phyloP scores from a whole-genome alignment of 2,888 invertebrate genomes.

The Seira musarum region DNA sequence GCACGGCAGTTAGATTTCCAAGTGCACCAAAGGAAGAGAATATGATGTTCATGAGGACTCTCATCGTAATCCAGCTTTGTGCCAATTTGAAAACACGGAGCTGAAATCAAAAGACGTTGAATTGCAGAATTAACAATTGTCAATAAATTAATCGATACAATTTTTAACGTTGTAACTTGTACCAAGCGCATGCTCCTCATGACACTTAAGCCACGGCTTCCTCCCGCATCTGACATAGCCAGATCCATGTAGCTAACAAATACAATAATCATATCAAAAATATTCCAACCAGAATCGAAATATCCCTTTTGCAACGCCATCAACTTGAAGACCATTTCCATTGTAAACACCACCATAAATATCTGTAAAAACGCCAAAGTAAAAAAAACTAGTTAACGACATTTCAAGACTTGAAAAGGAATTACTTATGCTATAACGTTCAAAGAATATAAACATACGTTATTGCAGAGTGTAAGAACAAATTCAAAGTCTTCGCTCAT shows the following conservation, averaged over 20 bases:
- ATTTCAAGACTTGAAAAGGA: no score
- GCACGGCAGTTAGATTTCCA: slow-evolving; percentile 94
- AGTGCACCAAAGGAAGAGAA: slow-evolving; percentile 96
- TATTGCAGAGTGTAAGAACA: no score
- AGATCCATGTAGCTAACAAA: slow-evolving; percentile 93
- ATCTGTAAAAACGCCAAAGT: no score
- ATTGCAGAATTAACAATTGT: no score
- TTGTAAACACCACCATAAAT: slow-evolving; percentile 95
- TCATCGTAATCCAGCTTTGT: slow-evolving; percentile 98
- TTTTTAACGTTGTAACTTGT: slow-evolving; percentile 52
- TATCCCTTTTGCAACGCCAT: slow-evolving; percentile 87
- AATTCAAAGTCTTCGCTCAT: no score
- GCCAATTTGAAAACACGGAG: slow-evolving; percentile 94
- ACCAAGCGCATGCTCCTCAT: slow-evolving; percentile 88
- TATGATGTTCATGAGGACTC: slow-evolving; percentile 95
- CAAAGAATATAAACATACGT: no score
- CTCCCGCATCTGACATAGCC: slow-evolving; percentile 72
- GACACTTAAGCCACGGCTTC: background rate
- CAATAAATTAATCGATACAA: background rate
- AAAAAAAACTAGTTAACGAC: no score
- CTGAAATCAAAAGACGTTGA: slow-evolving; percentile 76
- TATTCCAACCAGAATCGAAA: slow-evolving; percentile 96
- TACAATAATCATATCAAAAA: slow-evolving; percentile 95
- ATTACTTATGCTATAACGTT: no score
- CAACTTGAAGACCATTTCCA: slow-evolving; percentile 94